Conservation (phyloP, 37 sponge, comb jelly and placozoan species). For the Corticium candelabrum region DNA sequence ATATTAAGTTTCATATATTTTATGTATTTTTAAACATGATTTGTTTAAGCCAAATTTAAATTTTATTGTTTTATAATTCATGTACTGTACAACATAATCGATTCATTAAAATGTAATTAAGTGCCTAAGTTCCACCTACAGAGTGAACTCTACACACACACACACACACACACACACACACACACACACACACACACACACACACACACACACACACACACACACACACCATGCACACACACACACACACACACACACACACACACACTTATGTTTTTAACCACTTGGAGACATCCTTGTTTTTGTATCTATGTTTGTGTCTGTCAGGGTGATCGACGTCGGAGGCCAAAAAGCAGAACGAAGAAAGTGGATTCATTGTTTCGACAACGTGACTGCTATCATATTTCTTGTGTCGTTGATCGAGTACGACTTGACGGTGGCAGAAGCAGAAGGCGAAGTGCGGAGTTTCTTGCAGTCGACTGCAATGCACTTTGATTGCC, state of each 20-base stretch:
- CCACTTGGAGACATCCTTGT: too few relatives aligned
- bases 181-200: constrained; percentile 16
- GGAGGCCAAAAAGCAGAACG: constrained; percentile 32
- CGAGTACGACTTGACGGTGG: constrained; percentile 27
- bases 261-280: too few relatives aligned
- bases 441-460: constrained; percentile 2
- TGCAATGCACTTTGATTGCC: background rate
- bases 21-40: too few relatives aligned
- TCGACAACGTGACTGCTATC: constrained; percentile 27
- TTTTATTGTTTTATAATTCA: too few relatives aligned
- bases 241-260: too few relatives aligned
- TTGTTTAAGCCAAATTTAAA: too few relatives aligned
- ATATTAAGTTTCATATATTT: too few relatives aligned
- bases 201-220: constrained; percentile 23
- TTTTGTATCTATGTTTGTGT: background rate
- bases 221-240: too few relatives aligned
- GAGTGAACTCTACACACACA: background rate
- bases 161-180: background rate
- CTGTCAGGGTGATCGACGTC: constrained; percentile 34
- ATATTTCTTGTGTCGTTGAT: constrained; percentile 28
- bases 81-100: too few relatives aligned
- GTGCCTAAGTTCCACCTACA: too few relatives aligned
- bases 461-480: background rate
- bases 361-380: constrained; percentile 41
- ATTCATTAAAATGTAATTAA: too few relatives aligned